phyloP scores from a whole-genome alignment of 1,140 invertebrate genomes.

The Lethrus apterus region DNA sequence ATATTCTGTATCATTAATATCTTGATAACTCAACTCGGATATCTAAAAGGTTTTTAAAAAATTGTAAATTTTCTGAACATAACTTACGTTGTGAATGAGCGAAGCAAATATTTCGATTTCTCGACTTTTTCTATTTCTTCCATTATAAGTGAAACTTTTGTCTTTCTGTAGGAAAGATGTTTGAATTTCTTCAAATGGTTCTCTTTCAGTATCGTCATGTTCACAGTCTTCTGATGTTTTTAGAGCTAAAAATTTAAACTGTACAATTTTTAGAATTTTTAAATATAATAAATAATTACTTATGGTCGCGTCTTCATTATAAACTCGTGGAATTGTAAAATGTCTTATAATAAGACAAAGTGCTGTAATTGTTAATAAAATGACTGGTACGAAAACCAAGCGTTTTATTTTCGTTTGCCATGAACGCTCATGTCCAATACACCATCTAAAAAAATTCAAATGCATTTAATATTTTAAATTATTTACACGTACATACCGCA shows the following conservation, averaged over 20 bases:
- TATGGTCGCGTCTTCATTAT: background rate
- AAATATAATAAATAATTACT: too few relatives aligned
- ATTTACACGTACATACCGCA: slow-evolving; percentile 20
- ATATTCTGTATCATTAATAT: background rate
- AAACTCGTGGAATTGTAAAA: background rate
- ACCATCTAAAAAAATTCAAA: slow-evolving; percentile 30
- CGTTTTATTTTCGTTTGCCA: slow-evolving; percentile 32
- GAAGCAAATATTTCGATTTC: too few relatives aligned
- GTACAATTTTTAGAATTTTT: too few relatives aligned
- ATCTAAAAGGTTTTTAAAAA: too few relatives aligned
- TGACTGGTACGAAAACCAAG: slow-evolving; percentile 30
- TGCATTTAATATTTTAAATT: slow-evolving; percentile 2
- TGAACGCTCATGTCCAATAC: slow-evolving; percentile 30
- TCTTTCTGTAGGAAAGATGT: background rate
- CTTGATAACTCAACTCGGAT: background rate
- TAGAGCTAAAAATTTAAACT: too few relatives aligned
- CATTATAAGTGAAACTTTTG: too few relatives aligned
- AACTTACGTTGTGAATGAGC: too few relatives aligned
- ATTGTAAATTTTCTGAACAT: too few relatives aligned
- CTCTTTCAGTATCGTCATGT: background rate
- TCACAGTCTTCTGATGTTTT: background rate
- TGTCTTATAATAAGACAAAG: background rate
- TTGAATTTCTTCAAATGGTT: background rate
- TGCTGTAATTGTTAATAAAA: slow-evolving; percentile 22
- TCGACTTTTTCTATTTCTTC: too few relatives aligned